A percentile compares a stretch with the other conserved stretches of the same genome.
phyloP scores from a whole-genome alignment of 2,797 vertebrate species.

The Chromis chromis region DNA sequence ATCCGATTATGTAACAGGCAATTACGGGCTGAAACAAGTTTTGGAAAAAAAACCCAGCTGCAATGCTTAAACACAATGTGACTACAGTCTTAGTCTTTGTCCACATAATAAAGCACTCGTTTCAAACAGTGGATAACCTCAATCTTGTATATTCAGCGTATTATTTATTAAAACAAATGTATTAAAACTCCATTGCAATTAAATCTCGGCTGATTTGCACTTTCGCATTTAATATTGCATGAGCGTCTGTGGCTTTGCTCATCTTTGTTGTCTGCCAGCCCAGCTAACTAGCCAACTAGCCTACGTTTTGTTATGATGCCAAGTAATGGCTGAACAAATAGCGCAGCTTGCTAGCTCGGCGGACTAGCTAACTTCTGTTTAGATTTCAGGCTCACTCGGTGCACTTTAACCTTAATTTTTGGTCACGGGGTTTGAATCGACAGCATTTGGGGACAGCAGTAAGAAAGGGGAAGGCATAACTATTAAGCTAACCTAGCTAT shows the following conservation, averaged over 20 bases:
- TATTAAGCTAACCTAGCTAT: constrained; percentile 52
- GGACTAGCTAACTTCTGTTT: constrained; percentile 20
- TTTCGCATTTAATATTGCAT: constrained; percentile 7
- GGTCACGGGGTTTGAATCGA: background rate
- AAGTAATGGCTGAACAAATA: constrained; percentile 75
- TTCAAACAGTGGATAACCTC: background rate
- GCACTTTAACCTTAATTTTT: background rate
- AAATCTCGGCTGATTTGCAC: background rate
- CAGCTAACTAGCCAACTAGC: constrained; percentile 72
- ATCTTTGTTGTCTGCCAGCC: constrained; percentile 77
- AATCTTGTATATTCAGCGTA: too few species aligned
- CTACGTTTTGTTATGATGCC: constrained; percentile 81
- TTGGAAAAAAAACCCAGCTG: background rate
- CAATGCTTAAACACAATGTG: constrained; percentile 18
- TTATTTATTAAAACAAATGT: background rate
- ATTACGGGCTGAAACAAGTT: constrained; percentile 38
- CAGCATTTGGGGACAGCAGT: background rate
- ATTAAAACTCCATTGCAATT: background rate
- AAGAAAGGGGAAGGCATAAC: background rate
- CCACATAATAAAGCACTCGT: background rate
- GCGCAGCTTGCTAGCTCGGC: constrained; percentile 38
- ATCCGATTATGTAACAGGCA: constrained; percentile 55
- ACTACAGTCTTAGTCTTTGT: constrained; percentile 40
- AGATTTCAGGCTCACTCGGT: background rate
- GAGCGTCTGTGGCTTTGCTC: constrained; percentile 20